Base-by-base conservation (phyloP, 2,888 invertebrate species). In the Thymelicus acteon region DNA sequence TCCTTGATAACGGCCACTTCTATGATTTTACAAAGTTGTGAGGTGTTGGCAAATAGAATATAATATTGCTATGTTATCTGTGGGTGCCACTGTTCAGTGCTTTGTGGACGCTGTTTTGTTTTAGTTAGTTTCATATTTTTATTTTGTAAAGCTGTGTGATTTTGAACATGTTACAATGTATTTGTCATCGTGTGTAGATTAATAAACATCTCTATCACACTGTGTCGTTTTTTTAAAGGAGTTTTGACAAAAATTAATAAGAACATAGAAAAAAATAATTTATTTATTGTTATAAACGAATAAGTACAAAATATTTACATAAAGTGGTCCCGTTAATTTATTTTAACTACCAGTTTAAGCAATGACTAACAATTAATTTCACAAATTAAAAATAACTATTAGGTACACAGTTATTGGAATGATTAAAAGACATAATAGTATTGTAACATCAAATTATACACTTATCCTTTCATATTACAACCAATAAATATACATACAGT, bases 221-320 rank as follows among this genome's bases (percentile, higher is more conserved):
- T 0, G 19, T 19, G 60, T 67, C 39, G 62, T 67, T 39, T 61
- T 48, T 15, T 58, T 2, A 12, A 39, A 60, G 15, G 6, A 15
- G 37, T 39, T 64, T 52, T 71, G 47, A 31, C 24, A 71, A 52
- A 69, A 48, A 48, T 66, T 67, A 19, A 54, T 31, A n/a, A 39
- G 3, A 44, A 13, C 5, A 39, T 64, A 63, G 65, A 60, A 73
- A 74, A 74, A 85, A 85, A 85, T 84, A 83, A 85, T 85, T 86
- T 85, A 84, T 82, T 84, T 76, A 64, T 65, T 60, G 39, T 60
- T 60, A 57, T 74, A 77, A 73, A 75, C 61, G 47, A 72, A 77
- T 77, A 79, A 79, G 78, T 82, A 84, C 78, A 84, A 77, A 82
- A 78, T 87, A 87, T 88, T 87, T 87, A 87, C 87, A 87, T 81